Base-by-base conservation (phyloP, 2,797 vertebrate genomes). In the Spheniscus humboldti region DNA sequence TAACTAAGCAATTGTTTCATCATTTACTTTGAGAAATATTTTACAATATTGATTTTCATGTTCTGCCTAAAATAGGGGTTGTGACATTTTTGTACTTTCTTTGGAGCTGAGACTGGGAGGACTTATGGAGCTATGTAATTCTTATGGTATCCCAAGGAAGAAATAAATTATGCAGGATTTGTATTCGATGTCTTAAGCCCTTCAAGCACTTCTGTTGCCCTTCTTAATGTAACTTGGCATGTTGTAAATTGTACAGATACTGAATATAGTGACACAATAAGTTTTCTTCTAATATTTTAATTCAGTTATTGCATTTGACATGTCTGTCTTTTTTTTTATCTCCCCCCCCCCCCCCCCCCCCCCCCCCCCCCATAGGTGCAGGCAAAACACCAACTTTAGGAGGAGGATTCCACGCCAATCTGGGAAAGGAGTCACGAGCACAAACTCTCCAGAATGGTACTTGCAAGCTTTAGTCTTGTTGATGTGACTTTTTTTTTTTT, bases 371-470 rank as follows among this genome's bases (percentile, higher is more conserved):
- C 13, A 62, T 52, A 99, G 99, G 99, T 98, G 98, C 99, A 12
- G 98, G 98, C 53, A 99, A 99, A 97, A 98, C 98, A 81, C 99
- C 99, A 0, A 98, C 98, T 14, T 97, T 99, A 81, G 99, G 99
- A 86, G 98, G 98, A 84, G 99, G 99, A 73, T 99, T 99, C 97
- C 99, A 99, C 9, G 99, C 99, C 80, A 99, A 98, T 57, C 98
- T 99, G 55, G 99, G 99, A 30, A 99, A 99, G 97, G 99, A 99
- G 97, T 99, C 99, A 9, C 97, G 99, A 92, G 99, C 99, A 10
- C 99, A 99, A 96, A 99, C 99, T 3, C 98, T 99, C 27, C 99
- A 99, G 97, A 99, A 99, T 4, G 99, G 99, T 99, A 98, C 97
- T 57, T 76, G 33, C 48, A 84, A 91, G 45, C 79, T 94, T 94